phyloP scores from a whole-genome alignment of 2,797 vertebrate species.

The Phoxinus dragarum region DNA sequence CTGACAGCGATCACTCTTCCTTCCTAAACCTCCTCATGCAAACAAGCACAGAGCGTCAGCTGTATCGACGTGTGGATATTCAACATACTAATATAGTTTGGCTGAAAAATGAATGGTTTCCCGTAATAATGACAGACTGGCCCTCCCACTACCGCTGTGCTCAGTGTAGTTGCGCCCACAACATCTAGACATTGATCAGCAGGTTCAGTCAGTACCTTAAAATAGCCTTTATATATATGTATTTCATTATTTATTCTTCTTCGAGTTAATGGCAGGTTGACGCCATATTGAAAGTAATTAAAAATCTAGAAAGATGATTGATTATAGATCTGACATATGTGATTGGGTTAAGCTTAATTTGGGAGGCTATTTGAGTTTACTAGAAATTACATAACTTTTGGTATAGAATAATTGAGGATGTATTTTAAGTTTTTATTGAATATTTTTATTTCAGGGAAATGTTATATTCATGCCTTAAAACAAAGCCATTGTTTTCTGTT shows the following conservation, averaged over 20 bases:
- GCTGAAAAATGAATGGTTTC: constrained; percentile 63
- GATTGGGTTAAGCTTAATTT: neutral
- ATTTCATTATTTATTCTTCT: too few species aligned
- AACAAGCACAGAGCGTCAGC: neutral
- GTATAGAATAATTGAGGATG: neutral
- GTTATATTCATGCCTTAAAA: neutral
- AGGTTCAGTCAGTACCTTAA: neutral
- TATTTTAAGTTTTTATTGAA: neutral
- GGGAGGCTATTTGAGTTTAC: neutral
- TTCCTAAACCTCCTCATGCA: neutral
- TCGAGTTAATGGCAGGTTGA: neutral
- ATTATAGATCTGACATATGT: neutral
- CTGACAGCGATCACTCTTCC: constrained; percentile 2
- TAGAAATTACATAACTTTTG: neutral
- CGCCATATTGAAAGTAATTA: neutral
- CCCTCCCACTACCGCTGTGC: constrained; percentile 60
- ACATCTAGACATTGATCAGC: neutral
- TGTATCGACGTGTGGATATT: neutral
- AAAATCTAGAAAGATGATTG: neutral
- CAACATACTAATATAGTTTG: neutral
- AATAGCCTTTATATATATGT: neutral
- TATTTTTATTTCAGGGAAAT: neutral
- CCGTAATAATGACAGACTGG: constrained; percentile 65
- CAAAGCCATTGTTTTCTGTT: neutral
- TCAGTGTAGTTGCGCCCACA: constrained; percentile 36